A percentile compares a stretch with the other conserved stretches of the same genome.
phyloP scores from a whole-genome alignment of 2,888 invertebrate genomes.

The Eristalinus sepulchralis region DNA sequence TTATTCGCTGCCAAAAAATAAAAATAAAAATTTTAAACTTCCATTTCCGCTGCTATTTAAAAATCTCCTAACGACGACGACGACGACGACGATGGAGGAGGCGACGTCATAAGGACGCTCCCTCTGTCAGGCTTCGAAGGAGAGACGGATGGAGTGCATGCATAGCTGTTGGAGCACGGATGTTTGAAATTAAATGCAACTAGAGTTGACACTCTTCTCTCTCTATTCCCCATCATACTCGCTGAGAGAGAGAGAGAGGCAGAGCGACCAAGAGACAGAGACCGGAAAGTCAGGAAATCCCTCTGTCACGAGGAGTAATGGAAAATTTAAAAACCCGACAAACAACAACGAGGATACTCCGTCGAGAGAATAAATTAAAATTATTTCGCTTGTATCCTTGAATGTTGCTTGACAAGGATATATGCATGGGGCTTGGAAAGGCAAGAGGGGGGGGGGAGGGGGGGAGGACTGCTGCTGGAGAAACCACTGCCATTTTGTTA shows the following conservation, averaged over 20 bases:
- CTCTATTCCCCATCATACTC: not conserved
- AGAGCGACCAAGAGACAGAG: not conserved
- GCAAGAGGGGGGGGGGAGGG: not conserved
- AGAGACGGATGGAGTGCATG: not conserved
- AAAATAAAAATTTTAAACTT: not conserved
- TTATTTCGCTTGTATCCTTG: slow-evolving; percentile 53
- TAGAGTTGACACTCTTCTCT: not conserved
- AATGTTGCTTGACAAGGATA: slow-evolving; percentile 12
- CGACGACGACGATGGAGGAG: not conserved
- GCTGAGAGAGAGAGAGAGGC: no score
- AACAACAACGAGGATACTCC: slow-evolving; percentile 40
- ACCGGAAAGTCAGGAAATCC: not conserved
- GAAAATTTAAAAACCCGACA: slow-evolving; percentile 3
- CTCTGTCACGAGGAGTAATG: not conserved
- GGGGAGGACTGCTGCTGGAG: not conserved
- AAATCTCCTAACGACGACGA: not conserved
- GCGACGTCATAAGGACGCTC: not conserved
- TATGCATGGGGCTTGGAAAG: not conserved
- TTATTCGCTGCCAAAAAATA: not conserved
- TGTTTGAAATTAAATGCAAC: slow-evolving; percentile 19
- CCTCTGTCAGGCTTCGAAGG: not conserved
- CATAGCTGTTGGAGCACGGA: slow-evolving; percentile 5
- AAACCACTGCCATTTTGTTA: not conserved
- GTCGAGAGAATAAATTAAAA: slow-evolving; percentile 50
- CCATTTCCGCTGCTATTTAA: not conserved